Conservation (phyloP, 23 tunicate species). For the Ascidia mentula region DNA sequence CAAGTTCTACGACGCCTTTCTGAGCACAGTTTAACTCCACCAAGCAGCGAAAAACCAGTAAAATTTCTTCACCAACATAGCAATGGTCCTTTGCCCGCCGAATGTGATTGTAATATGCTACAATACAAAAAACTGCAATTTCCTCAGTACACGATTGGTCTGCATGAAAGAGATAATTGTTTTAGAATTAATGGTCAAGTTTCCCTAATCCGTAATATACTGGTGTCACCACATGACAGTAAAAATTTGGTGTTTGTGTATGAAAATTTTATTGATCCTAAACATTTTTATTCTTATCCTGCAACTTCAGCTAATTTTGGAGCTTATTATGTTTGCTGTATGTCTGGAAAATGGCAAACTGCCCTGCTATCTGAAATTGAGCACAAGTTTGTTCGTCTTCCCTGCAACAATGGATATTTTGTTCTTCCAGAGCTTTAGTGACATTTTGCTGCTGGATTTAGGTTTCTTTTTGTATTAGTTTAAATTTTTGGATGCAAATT, state of each 20-base stretch:
- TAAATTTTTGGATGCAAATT: background rate
- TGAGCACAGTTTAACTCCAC: constrained; percentile 7
- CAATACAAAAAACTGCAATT: constrained; percentile 19
- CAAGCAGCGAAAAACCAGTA: background rate
- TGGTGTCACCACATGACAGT: constrained; percentile 2
- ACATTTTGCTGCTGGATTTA: background rate
- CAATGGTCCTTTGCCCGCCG: constrained; percentile 7
- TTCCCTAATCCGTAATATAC: background rate
- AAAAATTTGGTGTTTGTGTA: background rate
- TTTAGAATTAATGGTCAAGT: background rate
- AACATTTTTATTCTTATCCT: background rate
- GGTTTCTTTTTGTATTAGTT: background rate
- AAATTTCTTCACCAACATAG: constrained; percentile 25
- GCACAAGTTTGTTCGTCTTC: constrained; percentile 10
- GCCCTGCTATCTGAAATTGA: constrained; percentile 13
- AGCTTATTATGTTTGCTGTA: background rate
- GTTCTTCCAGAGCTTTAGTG: constrained; percentile 10
- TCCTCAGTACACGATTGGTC: background rate
- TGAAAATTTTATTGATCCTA: background rate
- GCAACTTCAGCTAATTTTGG: constrained; percentile 1
- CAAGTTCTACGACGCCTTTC: constrained; percentile 35
- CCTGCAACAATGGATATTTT: constrained; percentile 1
- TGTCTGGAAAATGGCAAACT: constrained; percentile 9
- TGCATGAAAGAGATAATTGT: constrained; percentile 11
- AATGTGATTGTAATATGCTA: background rate